Conservation (phyloP, 35 echinoderm and acorn worm species). For the Heliocidaris tuberculata region DNA sequence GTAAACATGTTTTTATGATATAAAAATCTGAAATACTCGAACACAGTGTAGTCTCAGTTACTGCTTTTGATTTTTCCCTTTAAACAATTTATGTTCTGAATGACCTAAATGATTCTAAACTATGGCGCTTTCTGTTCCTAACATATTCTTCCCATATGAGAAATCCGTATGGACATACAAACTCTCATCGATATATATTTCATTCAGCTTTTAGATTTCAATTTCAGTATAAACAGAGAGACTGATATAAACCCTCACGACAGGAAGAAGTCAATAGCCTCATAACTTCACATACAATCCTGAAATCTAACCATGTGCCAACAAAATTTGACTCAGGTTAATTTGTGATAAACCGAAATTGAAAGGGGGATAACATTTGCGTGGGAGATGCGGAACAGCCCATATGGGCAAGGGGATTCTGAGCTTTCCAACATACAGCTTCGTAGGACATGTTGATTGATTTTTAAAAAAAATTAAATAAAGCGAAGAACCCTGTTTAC, state of each 20-base stretch:
- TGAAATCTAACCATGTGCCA: neutral
- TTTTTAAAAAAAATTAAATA: no score
- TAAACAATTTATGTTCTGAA: neutral
- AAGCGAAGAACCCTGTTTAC: no score
- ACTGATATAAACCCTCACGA: neutral
- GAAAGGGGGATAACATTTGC: neutral
- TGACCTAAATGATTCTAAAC: neutral
- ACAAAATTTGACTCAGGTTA: neutral
- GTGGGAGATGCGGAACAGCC: no score
- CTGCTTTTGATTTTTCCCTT: neutral
- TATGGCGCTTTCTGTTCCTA: neutral
- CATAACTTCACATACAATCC: neutral
- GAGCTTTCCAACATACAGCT: no score
- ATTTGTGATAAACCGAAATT: neutral
- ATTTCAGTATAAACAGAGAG: neutral
- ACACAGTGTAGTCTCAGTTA: no score
- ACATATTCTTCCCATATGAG: neutral
- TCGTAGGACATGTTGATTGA: no score
- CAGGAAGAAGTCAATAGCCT: conserved; percentile 8
- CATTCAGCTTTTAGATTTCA: neutral
- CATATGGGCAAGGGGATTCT: no score
- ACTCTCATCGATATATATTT: neutral
- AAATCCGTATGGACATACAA: neutral
- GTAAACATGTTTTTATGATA: no score
- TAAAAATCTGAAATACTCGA: no score